Conservation (phyloP, 2,888 invertebrate genomes). For the Drosophila macrospina region DNA sequence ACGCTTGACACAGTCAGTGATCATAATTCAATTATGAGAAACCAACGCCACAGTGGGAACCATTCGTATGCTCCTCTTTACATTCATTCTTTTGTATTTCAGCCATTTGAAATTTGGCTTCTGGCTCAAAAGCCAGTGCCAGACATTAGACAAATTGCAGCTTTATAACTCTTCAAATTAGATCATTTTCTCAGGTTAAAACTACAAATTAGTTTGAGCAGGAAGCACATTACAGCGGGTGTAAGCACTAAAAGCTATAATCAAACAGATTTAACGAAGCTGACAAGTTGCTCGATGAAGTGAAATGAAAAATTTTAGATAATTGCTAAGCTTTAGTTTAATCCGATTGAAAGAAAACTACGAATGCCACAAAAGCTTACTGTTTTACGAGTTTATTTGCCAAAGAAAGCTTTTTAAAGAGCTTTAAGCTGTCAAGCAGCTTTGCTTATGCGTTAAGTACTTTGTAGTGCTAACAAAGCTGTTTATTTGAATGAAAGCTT, state of each 20-base stretch:
- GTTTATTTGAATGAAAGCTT: no score
- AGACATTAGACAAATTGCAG: constrained; percentile 33
- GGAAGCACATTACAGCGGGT: constrained; percentile 3
- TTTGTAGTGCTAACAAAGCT: no score
- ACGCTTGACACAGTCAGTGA: constrained; percentile 66
- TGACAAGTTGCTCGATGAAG: no score
- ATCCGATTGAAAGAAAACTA: no score
- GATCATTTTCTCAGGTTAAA: constrained; percentile 17
- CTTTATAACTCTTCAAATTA: constrained; percentile 40
- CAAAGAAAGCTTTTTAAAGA: no score
- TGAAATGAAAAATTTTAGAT: neutral
- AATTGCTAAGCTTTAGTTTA: neutral
- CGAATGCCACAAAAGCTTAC: no score
- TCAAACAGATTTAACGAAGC: neutral
- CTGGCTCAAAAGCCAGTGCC: constrained; percentile 22
- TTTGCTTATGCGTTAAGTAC: neutral
- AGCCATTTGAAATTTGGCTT: neutral
- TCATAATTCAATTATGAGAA: constrained; percentile 75
- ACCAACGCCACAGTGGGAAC: constrained; percentile 38
- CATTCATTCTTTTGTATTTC: constrained; percentile 2
- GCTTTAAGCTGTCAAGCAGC: no score
- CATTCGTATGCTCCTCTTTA: constrained; percentile 27
- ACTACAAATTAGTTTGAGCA: constrained; percentile 3
- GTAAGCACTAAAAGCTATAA: constrained; percentile 1
- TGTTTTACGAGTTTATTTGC: no score